These are phyloP conservation scores for Okamejei kenojei DNA, from an alignment of 2,797 vertebrate species.

Conservation along the genomic window DNA sequence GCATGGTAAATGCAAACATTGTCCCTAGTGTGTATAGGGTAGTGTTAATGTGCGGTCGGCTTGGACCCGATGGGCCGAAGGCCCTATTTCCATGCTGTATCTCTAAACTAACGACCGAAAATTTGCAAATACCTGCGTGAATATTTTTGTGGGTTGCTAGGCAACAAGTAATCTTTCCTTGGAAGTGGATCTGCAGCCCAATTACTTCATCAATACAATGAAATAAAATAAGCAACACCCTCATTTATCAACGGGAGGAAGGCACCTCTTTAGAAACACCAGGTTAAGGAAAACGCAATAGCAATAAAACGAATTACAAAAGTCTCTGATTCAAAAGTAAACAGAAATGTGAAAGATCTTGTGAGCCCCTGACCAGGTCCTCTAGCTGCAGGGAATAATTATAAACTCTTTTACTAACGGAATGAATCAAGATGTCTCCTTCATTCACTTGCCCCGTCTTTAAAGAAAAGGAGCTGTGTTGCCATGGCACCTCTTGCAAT, in stretches of 20 bases:
- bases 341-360: background rate
- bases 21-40: no score
- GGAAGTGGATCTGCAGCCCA: background rate
- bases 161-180: background rate
- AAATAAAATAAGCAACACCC: background rate
- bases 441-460: background rate
- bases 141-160: slow-evolving; percentile 16
- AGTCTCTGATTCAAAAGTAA: background rate
- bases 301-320: background rate
- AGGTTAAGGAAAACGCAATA: background rate
- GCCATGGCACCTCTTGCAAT: no score
- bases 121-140: background rate
- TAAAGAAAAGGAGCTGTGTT: background rate
- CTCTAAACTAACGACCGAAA: background rate
- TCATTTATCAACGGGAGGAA: background rate
- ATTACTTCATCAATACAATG: background rate
- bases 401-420: background rate
- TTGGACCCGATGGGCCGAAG: no score
- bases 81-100: background rate
- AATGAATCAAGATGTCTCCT: background rate
- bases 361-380: background rate
- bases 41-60: no score
- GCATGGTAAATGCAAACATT: no score
- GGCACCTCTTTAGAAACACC: background rate
- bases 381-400: background rate